Percentiles rank a stretch among this genome's conserved stretches.
Conservation (phyloP, 1,140 invertebrate genomes). For the Scaptomyza graminum region DNA sequence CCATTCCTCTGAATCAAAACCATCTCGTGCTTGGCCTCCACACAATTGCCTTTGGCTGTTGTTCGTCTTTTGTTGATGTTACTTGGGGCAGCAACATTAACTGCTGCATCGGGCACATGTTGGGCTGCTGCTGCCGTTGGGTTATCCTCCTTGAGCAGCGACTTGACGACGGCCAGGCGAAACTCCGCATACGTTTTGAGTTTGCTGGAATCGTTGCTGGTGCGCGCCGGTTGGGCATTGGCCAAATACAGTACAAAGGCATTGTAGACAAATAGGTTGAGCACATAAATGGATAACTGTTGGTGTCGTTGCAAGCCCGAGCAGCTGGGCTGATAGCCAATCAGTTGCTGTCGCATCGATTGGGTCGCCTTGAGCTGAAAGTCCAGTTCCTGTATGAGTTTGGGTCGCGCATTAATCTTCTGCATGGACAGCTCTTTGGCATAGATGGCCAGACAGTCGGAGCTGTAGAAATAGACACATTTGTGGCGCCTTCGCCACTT, state of each 20-base stretch:
- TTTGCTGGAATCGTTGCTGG: conserved; percentile 15
- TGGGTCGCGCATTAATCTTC: conserved; percentile 60
- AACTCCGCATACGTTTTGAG: conserved; percentile 62
- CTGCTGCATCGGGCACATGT: background rate
- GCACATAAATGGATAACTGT: conserved; percentile 54
- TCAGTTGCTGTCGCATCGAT: conserved; percentile 41
- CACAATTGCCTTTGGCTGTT: background rate
- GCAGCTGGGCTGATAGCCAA: conserved; percentile 49
- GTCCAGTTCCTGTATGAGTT: conserved; percentile 67
- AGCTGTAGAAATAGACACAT: conserved; percentile 68
- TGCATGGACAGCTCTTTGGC: conserved; percentile 72
- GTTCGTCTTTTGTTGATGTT: background rate
- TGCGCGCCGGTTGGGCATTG: conserved; percentile 26
- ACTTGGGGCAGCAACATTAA: background rate
- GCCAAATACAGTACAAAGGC: conserved; percentile 53
- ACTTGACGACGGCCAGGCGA: conserved; percentile 56
- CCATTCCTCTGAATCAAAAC: conserved; percentile 49
- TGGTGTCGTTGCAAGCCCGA: conserved; percentile 43
- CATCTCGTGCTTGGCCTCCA: conserved; percentile 38
- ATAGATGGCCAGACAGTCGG: conserved; percentile 70
- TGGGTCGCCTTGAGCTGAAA: conserved; percentile 48
- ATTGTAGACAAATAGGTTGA: conserved; percentile 64
- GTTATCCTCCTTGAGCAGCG: conserved; percentile 50
- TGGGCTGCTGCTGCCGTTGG: background rate
- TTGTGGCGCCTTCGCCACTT: conserved; percentile 66